Conservation (phyloP, 2,888 invertebrate species). For the Drosophila rubida region DNA sequence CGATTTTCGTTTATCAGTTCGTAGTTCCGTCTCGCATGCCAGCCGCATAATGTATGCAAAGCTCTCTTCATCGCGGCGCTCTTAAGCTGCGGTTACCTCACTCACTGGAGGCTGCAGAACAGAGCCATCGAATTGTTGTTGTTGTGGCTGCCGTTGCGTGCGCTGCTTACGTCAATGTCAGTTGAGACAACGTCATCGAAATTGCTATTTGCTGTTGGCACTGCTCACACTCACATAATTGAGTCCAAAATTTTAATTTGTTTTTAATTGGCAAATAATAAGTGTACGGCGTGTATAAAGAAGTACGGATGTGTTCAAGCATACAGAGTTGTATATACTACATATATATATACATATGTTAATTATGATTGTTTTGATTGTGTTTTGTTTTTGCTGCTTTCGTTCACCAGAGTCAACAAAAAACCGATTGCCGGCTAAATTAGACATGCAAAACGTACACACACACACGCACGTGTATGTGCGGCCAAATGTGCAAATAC, state of each 20-base stretch:
- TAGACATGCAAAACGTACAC: not conserved
- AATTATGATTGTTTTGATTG: constrained; percentile 44
- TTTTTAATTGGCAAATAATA: constrained; percentile 43
- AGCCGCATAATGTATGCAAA: not conserved
- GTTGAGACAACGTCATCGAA: constrained; percentile 1
- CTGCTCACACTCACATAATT: constrained; percentile 1
- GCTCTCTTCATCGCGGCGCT: constrained; percentile 7
- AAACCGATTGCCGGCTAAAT: constrained; percentile 27
- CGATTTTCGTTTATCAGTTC: not conserved
- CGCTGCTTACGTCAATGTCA: constrained; percentile 7
- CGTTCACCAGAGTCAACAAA: constrained; percentile 1
- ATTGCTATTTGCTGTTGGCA: not conserved
- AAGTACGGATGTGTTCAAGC: not conserved
- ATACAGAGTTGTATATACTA: not conserved
- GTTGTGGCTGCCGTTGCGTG: not conserved
- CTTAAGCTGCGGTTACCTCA: constrained; percentile 3
- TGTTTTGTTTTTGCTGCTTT: constrained; percentile 11
- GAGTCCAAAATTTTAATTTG: constrained; percentile 26
- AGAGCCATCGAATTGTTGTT: not conserved
- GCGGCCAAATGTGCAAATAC: not conserved
- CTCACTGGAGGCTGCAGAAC: not conserved
- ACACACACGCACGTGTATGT: not conserved
- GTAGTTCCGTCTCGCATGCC: not conserved
- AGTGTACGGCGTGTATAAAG: not conserved
- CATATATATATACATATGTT: not conserved